Conservation (phyloP, 2,797 vertebrate species). For the Podarcis lilfordi region DNA sequence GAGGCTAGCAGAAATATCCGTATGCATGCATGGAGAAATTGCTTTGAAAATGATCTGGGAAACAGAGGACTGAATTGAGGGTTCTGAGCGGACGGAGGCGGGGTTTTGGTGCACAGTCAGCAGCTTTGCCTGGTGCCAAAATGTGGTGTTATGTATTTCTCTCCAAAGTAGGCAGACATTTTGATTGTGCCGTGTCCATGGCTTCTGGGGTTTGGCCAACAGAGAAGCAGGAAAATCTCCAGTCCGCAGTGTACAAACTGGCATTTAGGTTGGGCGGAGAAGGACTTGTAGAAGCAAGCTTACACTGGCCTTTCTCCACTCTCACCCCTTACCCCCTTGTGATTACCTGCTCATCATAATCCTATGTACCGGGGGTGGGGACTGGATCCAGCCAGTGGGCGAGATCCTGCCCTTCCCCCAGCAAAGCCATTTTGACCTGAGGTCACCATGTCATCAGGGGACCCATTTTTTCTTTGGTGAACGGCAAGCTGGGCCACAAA, state of each 20-base stretch:
- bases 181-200: background rate
- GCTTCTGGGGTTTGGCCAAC: background rate
- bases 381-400: too few relatives aligned
- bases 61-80: too few relatives aligned
- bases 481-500: too few relatives aligned
- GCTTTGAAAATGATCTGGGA: background rate
- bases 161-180: background rate
- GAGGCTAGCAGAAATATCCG: background rate
- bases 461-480: too few relatives aligned
- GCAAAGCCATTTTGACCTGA: too few relatives aligned
- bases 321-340: background rate
- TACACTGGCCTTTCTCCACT: too few relatives aligned
- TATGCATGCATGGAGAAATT: background rate
- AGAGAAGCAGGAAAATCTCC: background rate
- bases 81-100: background rate
- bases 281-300: background rate
- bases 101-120: background rate
- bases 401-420: too few relatives aligned
- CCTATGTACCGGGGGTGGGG: too few relatives aligned
- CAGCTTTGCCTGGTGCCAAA: background rate
- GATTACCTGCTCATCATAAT: background rate
- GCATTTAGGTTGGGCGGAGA: background rate
- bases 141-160: background rate
- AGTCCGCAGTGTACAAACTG: background rate
- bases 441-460: too few relatives aligned